Base-by-base conservation (phyloP, 2,888 invertebrate species). In the Drosophila neoperkinsi region DNA sequence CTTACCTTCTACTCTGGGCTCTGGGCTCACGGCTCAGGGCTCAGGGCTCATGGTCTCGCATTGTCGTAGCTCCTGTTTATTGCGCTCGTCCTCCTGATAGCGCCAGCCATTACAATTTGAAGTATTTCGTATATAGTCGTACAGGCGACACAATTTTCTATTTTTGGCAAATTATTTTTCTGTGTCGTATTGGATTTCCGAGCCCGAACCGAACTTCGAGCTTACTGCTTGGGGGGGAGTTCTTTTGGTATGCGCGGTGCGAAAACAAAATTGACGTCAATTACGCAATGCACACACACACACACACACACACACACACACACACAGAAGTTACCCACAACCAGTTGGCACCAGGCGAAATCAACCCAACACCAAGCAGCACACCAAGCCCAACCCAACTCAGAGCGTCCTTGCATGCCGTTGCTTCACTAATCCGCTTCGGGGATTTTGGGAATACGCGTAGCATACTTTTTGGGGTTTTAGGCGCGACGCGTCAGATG, bases 191-290 rank as follows among this genome's bases (percentile, higher is more conserved):
- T 86, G 90, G 78, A 85, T 86, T 86, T 86, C 90, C 80, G 31
- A 51, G 59, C 65, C 16, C 36, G 16, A 34, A 30, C 58, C 59
- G 11, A 31, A 7, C 59, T 61, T 55, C 36, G 49, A 34, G 46
- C 63, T 49, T 28, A n/a, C 31, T 56, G 55, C 52, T 52, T 33
- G 13, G 2, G 3, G 30, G 51, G 36, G n/a, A 6, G 31, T 49
- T 30, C 38, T 57, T 57, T 87, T 88, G 88, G 90, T 91, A 90
- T 90, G 91, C 93, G 91, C 92, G 91, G 93, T 92, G 93, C 92
- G 93, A 93, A 93, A 92, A 92, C 92, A 91, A 92, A 93, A 93
- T 93, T 93, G 93, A 93, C 93, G 93, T 92, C 93, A 93, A 93
- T 93, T 93, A 93, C 93, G 91, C 92, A 91, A 85, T 91, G 85